A percentile compares a stretch with the other conserved stretches of the same genome.
phyloP scores from a whole-genome alignment of 2,797 vertebrate species.

The Danio aesculapii region DNA sequence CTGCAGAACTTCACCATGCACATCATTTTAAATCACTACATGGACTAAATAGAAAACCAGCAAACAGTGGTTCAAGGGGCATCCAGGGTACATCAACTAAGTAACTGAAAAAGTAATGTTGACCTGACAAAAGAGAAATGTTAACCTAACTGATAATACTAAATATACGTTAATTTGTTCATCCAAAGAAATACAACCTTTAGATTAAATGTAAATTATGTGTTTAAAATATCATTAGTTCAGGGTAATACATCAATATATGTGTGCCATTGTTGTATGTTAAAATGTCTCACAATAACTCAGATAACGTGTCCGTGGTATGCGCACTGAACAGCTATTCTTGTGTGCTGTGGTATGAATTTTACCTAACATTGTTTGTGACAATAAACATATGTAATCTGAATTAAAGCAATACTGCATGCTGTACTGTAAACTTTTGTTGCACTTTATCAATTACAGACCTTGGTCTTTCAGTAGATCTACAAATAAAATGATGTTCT shows the following conservation, averaged over 20 bases:
- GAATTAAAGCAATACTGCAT: slow-evolving; percentile 4
- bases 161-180: not conserved
- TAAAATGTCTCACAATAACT: not conserved
- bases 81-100: not conserved
- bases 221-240: not conserved
- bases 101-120: not conserved
- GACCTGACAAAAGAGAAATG: not conserved
- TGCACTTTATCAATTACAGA: not conserved
- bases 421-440: slow-evolving; percentile 1
- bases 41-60: not conserved
- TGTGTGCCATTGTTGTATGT: not conserved
- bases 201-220: not conserved
- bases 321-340: not conserved
- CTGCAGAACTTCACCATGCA: not conserved
- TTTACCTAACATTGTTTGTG: not conserved
- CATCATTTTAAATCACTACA: not conserved
- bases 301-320: not conserved
- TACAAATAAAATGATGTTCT: slow-evolving; percentile 26
- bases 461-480: not conserved
- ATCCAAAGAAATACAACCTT: not conserved
- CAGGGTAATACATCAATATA: not conserved
- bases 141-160: not conserved
- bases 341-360: not conserved
- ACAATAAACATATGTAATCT: not conserved
- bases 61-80: not conserved